Evolutionary conservation across 1,140 invertebrate species (phyloP), one percentile per base, ranked within the genome.

Genomic region (Sycobia sp.): DNA sequence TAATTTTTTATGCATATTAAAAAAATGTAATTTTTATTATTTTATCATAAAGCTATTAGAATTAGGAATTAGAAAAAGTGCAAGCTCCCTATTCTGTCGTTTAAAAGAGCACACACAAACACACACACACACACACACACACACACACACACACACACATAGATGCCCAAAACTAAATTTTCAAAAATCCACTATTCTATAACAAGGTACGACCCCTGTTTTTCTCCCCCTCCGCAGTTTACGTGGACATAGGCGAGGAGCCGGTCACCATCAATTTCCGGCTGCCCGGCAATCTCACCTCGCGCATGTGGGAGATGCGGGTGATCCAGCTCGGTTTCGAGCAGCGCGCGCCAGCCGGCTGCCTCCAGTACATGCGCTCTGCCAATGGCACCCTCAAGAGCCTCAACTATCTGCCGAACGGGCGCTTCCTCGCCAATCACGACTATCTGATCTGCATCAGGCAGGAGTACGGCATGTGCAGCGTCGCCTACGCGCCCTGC

Each of bases 321-420:
- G 83, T 92, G 4, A 81, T 84, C 4, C 90, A 91, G 70, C 79
- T 92, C 67, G 88, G 87, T 1, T 91, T 92, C 32, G 87, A 85
- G 9, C 84, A 91, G 65, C 79, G 89, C 7, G 89, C 90, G 0
- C 91, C 91, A 0, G 84, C 86, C 18, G 87, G 88, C 22, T 93
- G 91, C 71, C 74, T 90, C 14, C 91, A 93, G 72, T 91, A 91
- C 71, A 85, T 85, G 69, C 86, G 84, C 2, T 82, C 81, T 13
- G 54, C 72, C 3, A 86, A 85, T 68, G 89, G 89, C 22, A 84
- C 84, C 2, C 80, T 91, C 39, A 85, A 87, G 73, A 91, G 90
- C 0, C 87, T 92, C 73, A 93, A 93, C 75, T 93, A 87, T 71
- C 86, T 90, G 1, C 86, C 89, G 3, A 93, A 93, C 73, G 91